These are phyloP conservation scores for Porites rus DNA, from an alignment of 92 coral and sea anemone species.

Conservation along the genomic window DNA sequence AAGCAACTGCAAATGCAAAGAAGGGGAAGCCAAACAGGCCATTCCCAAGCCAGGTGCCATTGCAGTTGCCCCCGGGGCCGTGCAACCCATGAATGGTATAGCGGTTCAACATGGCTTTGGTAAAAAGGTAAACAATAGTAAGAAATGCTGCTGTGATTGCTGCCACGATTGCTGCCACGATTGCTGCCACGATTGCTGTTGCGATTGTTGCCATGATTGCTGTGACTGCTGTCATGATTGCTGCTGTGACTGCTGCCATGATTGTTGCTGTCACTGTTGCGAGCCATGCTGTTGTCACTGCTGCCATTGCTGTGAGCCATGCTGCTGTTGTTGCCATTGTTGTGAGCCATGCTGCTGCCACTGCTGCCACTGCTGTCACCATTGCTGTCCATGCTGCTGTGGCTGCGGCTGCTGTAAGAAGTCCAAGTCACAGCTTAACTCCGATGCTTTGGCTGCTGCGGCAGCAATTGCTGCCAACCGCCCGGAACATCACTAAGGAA, in stretches of 20 bases:
- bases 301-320: slow-evolving; percentile 75
- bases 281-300: slow-evolving; percentile 65
- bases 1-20: slow-evolving; percentile 55
- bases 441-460: slow-evolving; percentile 52
- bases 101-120: slow-evolving; percentile 49
- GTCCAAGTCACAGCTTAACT: slow-evolving; percentile 42
- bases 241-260: slow-evolving; percentile 76
- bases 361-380: slow-evolving; percentile 57
- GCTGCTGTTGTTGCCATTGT: slow-evolving; percentile 69
- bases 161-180: slow-evolving; percentile 41
- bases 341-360: slow-evolving; percentile 54
- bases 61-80: slow-evolving; percentile 27
- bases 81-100: slow-evolving; percentile 42
- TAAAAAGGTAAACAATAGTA: slow-evolving; percentile 36
- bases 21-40: slow-evolving; percentile 12
- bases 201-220: slow-evolving; percentile 71
- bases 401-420: slow-evolving; percentile 59
- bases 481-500: slow-evolving; percentile 34
- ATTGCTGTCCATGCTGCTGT: slow-evolving; percentile 51
- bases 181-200: slow-evolving; percentile 34
- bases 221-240: slow-evolving; percentile 59
- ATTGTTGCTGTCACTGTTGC: slow-evolving; percentile 71
- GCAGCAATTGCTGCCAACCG: slow-evolving; percentile 51
- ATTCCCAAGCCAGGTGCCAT: slow-evolving; percentile 40
- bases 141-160: slow-evolving; percentile 56